Evolutionary conservation across 2,113 vertebrate species (phyloP).

Genomic region (Halcyon senegalensis): DNA sequence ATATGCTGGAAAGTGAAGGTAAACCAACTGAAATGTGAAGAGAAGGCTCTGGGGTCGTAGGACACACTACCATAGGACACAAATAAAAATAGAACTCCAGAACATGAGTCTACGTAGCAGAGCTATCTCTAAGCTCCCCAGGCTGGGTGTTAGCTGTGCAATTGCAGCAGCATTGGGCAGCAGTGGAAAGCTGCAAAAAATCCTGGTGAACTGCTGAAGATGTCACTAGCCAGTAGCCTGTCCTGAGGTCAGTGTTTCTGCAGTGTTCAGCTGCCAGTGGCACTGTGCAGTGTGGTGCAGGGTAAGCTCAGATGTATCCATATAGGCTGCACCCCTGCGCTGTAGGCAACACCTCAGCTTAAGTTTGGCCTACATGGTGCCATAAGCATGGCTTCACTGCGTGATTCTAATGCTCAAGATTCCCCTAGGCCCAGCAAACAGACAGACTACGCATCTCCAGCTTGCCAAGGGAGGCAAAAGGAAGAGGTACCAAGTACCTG

Average conservation of each 20-base stretch:
- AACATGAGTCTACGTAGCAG: neutral
- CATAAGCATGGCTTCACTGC: neutral
- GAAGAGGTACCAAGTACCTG: neutral
- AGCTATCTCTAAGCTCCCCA: neutral
- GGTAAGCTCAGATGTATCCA: neutral
- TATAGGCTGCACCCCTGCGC: neutral
- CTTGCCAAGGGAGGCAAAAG: neutral
- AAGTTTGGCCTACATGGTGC: neutral
- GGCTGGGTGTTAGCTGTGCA: neutral
- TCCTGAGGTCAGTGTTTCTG: neutral
- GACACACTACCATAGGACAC: neutral
- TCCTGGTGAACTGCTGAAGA: neutral
- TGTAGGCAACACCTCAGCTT: neutral
- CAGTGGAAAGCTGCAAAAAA: neutral
- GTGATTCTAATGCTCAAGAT: fast-evolving
- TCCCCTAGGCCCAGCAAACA: neutral
- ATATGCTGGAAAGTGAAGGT: neutral
- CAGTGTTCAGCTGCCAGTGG: neutral
- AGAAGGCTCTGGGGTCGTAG: neutral
- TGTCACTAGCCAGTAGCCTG: neutral
- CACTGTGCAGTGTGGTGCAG: fast-evolving
- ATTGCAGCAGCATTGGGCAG: neutral
- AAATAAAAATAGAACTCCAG: neutral
- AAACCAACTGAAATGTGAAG: neutral
- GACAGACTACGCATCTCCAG: neutral